Evolutionary conservation across 2,797 vertebrate species (phyloP).

Genomic region (Echeneis naucrates): DNA sequence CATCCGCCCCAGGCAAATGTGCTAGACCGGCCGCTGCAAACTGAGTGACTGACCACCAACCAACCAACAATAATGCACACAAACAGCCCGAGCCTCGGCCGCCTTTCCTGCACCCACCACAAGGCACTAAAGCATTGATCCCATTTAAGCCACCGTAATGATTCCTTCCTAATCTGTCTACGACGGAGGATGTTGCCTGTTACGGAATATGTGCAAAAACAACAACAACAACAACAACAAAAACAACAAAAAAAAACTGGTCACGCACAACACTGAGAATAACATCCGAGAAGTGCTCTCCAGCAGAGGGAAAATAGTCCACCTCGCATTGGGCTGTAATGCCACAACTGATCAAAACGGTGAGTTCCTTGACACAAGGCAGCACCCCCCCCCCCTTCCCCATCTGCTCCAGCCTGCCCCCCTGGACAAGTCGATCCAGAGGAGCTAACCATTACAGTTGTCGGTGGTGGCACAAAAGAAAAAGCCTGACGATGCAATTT

Average conservation of each 20-base stretch:
- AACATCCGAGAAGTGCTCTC: conserved; percentile 24
- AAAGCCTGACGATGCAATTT: conserved; percentile 61
- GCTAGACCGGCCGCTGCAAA: conserved; percentile 49
- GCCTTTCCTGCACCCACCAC: background rate
- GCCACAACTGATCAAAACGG: conserved; percentile 39
- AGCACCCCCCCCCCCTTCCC: no score
- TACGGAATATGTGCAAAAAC: conserved; percentile 55
- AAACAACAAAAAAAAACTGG: conserved; percentile 32
- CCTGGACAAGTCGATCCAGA: conserved; percentile 53
- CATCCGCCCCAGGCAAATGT: conserved; percentile 78
- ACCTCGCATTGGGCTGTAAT: conserved; percentile 37
- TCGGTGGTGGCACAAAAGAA: conserved; percentile 74
- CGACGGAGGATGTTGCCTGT: conserved; percentile 39
- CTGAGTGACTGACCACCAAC: conserved; percentile 61
- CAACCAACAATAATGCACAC: conserved; percentile 39
- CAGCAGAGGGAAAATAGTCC: conserved; percentile 44
- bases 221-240: conserved; percentile 25
- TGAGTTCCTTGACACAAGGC: conserved; percentile 30
- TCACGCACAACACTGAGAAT: conserved; percentile 38
- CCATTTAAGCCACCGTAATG: conserved; percentile 48
- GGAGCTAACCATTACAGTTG: conserved; percentile 34
- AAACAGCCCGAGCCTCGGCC: conserved; percentile 21
- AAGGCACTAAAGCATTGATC: conserved; percentile 28
- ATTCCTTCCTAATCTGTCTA: conserved; percentile 42
- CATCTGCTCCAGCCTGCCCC: conserved; percentile 37